Base-by-base conservation (phyloP, 2,888 invertebrate genomes). In the Metacarcinus magister region DNA sequence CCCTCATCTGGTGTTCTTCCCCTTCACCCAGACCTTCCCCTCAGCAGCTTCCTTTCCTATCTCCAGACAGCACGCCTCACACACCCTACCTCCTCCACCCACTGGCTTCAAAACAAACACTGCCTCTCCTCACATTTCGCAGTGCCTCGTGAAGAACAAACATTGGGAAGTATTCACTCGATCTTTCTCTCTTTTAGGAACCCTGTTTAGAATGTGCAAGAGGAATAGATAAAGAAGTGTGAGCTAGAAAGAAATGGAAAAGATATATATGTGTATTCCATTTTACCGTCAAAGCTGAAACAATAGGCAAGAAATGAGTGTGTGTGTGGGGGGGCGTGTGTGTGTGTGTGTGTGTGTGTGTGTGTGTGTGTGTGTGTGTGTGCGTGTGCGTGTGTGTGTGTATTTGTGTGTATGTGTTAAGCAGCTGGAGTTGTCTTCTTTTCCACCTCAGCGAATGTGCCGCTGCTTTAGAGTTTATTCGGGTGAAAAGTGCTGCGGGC, bases 341-440 rank as follows among this genome's bases (percentile, higher is more conserved):
- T 67, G 67, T 67, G 67, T 0, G 67, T 13, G 16, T 67, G 48
- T 48, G 16, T 67, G 16, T 67, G 16, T 67, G 16, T 67, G 67
- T 67, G 67, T 67, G 67, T 67, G 67, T 67, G 67, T 67, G 67
- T 67, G 67, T 67, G 67, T 67, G 67, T 67, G 67, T 67, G 67
- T 67, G 67, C 0, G 67, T 67, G 67, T n/a, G 67, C 23, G 67
- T n/a, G n/a, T 67, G 67, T n/a, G n/a, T 67, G 67, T n/a, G n/a
- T n/a, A 2, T n/a, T 0, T 67, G 67, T 67, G 67, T 67, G 67
- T n/a, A n/a, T 67, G 67, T 67, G 67, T 67, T 67, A n/a, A 67
- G 67, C 67, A 67, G 67, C 67, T 67, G 67, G 67, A 7, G 67
- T 23, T 23, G 16, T 67, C 60, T 23, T 67, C n/a, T n/a, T n/a